phyloP scores from a whole-genome alignment of 2,888 invertebrate genomes.

The Chelonus formosanus region DNA sequence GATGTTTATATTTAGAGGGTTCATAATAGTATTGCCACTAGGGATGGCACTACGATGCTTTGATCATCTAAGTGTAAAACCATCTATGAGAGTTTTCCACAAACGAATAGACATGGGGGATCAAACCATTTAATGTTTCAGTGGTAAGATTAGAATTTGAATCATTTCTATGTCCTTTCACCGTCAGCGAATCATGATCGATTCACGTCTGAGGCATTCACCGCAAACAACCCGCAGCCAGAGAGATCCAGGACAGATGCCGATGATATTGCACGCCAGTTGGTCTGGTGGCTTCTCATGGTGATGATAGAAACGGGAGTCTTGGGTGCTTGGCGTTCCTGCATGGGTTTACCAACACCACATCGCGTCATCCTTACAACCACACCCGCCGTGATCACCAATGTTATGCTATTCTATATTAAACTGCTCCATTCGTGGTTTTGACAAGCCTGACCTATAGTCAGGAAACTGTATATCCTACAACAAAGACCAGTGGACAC shows the following conservation, averaged over 20 bases:
- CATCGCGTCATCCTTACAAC: constrained; percentile 28
- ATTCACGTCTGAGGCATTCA: constrained; percentile 43
- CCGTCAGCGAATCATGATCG: constrained; percentile 27
- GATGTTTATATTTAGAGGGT: too few species aligned
- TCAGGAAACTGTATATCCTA: constrained; percentile 33
- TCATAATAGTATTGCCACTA: too few species aligned
- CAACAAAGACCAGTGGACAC: constrained; percentile 23
- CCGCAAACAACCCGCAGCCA: constrained; percentile 50
- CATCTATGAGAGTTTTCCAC: constrained; percentile 3
- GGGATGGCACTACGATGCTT: not conserved
- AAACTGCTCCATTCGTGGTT: constrained; percentile 47
- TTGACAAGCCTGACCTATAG: constrained; percentile 50
- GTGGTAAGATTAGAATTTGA: constrained; percentile 40
- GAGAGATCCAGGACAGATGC: constrained; percentile 44
- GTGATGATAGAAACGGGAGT: constrained; percentile 16
- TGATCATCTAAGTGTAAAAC: constrained; percentile 22
- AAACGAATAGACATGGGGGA: not conserved
- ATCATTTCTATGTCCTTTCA: constrained; percentile 47
- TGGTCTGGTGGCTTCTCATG: constrained; percentile 35
- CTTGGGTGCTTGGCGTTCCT: constrained; percentile 33
- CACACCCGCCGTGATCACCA: constrained; percentile 45
- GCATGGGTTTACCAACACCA: constrained; percentile 27
- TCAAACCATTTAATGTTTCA: constrained; percentile 16
- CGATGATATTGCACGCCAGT: constrained; percentile 47
- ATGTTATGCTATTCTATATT: constrained; percentile 43